phyloP scores from a whole-genome alignment of 2,797 vertebrate genomes.

The Alca torda region DNA sequence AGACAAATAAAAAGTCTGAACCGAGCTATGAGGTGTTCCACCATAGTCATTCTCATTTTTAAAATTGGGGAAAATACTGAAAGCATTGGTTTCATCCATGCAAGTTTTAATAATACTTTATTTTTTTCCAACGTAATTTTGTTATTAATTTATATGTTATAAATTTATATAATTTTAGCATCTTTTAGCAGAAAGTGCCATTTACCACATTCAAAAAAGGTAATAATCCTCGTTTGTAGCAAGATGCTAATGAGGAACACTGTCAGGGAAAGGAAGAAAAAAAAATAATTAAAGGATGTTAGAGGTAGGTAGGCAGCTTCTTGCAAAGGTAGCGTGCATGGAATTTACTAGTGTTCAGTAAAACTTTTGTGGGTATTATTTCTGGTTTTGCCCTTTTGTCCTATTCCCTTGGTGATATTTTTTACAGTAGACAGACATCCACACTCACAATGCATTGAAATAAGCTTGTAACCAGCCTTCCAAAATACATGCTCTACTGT shows the following conservation, averaged over 20 bases:
- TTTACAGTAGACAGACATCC: background rate
- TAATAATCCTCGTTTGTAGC: background rate
- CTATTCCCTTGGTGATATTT: background rate
- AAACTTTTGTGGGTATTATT: background rate
- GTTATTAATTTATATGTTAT: background rate
- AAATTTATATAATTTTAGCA: background rate
- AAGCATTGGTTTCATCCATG: background rate
- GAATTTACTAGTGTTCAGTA: background rate
- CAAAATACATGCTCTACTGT: background rate
- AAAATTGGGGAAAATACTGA: background rate
- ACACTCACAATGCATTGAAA: background rate
- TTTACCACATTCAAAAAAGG: background rate
- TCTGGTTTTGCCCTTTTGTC: background rate
- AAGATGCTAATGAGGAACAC: background rate
- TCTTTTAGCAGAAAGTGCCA: background rate
- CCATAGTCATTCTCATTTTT: background rate
- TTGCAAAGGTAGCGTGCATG: background rate
- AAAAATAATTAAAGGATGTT: background rate
- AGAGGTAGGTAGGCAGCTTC: background rate
- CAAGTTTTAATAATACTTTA: background rate
- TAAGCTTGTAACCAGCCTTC: background rate
- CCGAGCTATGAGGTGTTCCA: background rate
- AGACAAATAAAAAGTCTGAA: background rate
- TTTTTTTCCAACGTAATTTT: background rate
- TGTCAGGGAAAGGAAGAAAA: background rate